A percentile compares a stretch with the other conserved stretches of the same genome.
These are phyloP conservation scores for Sebastes matsubarae DNA, from an alignment of 2,797 vertebrate species.

Conservation along the genomic window DNA sequence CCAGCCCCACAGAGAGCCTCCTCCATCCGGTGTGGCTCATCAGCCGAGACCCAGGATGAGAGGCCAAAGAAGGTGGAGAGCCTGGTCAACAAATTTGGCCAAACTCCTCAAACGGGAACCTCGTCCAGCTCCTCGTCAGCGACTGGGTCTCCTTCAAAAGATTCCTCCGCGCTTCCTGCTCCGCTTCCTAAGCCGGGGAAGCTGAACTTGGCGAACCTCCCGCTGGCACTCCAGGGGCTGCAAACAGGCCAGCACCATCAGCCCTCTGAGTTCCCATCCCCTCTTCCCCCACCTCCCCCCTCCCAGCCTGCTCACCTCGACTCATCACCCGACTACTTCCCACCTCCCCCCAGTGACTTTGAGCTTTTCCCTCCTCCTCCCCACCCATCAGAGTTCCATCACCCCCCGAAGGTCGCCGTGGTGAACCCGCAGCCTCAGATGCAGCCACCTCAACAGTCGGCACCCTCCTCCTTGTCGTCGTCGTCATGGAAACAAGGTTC, in stretches of 20 bases:
- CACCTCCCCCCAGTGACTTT: constrained; percentile 89
- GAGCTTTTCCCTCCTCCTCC: constrained; percentile 92
- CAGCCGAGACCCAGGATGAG: constrained; percentile 84
- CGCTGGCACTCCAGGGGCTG: constrained; percentile 85
- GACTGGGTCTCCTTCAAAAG: constrained; percentile 87
- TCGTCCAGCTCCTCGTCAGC: constrained; percentile 77
- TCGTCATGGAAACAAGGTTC: constrained; percentile 88
- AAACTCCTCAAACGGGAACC: constrained; percentile 69
- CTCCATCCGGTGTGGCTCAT: constrained; percentile 86
- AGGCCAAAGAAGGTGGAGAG: constrained; percentile 91
- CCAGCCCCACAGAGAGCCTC: constrained; percentile 94
- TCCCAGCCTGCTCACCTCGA: constrained; percentile 82
- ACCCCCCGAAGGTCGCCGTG: constrained; percentile 92
- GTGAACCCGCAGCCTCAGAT: constrained; percentile 94
- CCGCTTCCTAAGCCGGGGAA: constrained; percentile 94
- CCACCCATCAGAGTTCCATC: constrained; percentile 84
- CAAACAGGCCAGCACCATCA: constrained; percentile 72
- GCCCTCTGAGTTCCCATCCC: constrained; percentile 85
- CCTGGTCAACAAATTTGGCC: constrained; percentile 91
- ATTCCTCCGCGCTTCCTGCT: constrained; percentile 73
- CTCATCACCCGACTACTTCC: constrained; percentile 89
- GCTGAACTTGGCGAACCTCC: constrained; percentile 89
- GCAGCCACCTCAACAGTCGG: constrained; percentile 39
- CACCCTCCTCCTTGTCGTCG: constrained; percentile 46
- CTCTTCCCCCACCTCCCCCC: constrained; percentile 78